These are phyloP conservation scores for Brachionus rubens DNA, from an alignment of 1,140 invertebrate species.

Conservation along the genomic window DNA sequence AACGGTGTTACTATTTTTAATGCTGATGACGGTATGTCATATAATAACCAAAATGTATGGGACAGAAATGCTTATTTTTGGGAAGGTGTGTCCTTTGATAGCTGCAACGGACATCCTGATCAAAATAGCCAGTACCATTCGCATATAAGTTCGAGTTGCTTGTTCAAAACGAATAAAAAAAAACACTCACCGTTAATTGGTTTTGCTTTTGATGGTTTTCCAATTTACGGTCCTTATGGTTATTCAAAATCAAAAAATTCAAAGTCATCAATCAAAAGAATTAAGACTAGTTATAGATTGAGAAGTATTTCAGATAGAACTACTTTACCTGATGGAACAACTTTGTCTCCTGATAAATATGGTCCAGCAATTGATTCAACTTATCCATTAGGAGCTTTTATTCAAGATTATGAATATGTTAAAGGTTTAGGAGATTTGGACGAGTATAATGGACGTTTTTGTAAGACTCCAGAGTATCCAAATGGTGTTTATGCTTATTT, in stretches of 20 bases:
- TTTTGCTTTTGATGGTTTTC: conserved; percentile 27
- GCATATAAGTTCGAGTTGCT: conserved; percentile 3
- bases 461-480: conserved; percentile 3
- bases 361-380: not conserved
- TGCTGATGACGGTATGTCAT: conserved; percentile 8
- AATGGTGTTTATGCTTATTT: conserved; percentile 9
- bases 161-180: not conserved
- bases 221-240: conserved; percentile 13
- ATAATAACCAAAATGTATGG: not conserved
- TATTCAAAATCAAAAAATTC: not conserved
- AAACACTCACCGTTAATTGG: not conserved
- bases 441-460: conserved; percentile 3
- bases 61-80: not conserved
- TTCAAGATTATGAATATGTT: conserved; percentile 1
- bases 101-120: not conserved
- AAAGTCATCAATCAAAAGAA: not conserved
- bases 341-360: not conserved
- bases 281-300: not conserved
- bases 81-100: not conserved
- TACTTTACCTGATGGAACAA: not conserved
- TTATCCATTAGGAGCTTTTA: not conserved
- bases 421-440: not conserved
- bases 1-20: not conserved
- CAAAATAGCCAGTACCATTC: not conserved
- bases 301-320: not conserved